A percentile compares a stretch with the other conserved stretches of the same genome.
Evolutionary conservation across 2,888 invertebrate genomes (phyloP).

Genomic region (Melipona bicolor): DNA sequence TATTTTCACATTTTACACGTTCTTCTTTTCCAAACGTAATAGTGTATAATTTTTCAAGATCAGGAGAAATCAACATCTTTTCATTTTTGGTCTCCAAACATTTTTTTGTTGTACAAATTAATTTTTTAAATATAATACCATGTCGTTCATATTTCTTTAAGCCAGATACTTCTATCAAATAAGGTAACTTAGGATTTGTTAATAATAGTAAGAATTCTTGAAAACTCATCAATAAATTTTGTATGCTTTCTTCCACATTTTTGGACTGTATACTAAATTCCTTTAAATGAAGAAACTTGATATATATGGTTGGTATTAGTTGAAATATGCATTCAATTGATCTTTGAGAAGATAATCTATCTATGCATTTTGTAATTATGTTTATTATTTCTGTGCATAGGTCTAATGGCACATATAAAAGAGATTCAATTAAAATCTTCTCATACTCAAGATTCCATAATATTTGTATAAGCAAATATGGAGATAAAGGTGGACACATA

Average conservation of each 20-base stretch:
- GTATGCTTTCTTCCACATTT: constrained; percentile 59
- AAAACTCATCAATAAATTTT: constrained; percentile 65
- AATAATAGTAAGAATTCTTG: constrained; percentile 74
- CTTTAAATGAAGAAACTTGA: constrained; percentile 68
- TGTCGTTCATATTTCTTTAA: constrained; percentile 61
- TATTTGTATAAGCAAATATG: constrained; percentile 78
- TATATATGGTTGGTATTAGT: constrained; percentile 67
- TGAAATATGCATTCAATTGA: constrained; percentile 58
- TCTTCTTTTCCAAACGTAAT: constrained; percentile 74
- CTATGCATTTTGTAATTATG: constrained; percentile 68
- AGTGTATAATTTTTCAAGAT: constrained; percentile 70
- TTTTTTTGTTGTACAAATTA: constrained; percentile 64
- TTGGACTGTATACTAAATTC: constrained; percentile 66
- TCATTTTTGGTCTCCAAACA: constrained; percentile 63
- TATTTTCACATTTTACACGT: constrained; percentile 57
- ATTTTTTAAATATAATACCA: constrained; percentile 74
- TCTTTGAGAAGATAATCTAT: constrained; percentile 71
- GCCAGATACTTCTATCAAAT: constrained; percentile 45
- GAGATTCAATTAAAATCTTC: constrained; percentile 73
- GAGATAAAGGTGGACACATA: constrained; percentile 78
- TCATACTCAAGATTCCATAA: constrained; percentile 77
- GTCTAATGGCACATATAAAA: constrained; percentile 78
- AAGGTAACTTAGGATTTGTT: constrained; percentile 62
- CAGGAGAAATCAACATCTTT: not conserved
- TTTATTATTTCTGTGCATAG: constrained; percentile 76